Evolutionary conservation across 2,113 vertebrate species (phyloP), one percentile per base, ranked within the genome.

Genomic region (Solenodon paradoxus): DNA sequence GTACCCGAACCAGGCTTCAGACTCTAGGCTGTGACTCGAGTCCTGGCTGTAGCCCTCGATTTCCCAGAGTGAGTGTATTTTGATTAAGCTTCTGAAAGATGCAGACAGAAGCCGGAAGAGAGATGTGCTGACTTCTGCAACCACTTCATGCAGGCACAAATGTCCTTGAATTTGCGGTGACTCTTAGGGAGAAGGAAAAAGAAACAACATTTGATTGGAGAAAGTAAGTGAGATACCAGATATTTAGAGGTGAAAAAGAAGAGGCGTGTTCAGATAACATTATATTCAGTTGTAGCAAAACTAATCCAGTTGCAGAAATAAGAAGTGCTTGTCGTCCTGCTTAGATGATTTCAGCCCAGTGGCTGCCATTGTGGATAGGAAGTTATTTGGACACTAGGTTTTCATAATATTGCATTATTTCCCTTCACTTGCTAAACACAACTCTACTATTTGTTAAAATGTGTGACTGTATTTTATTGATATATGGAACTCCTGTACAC

Each of bases 391-490:
- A 96, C 93, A 94, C 35, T 66, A 81, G 63, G 75, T 95, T 96
- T 96, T 97, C 92, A 71, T 93, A 79, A 92, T 80, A 55, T 91
- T 96, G 78, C 89, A 79, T 93, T 94, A 92, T 96, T 97, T 97
- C 88, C 75, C 93, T 61, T 68, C 66, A 63, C 78, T 95, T 94
- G 75, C 92, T 88, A 95, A 93, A 96, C 45, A 74, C 69, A 78
- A n/a, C 53, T 61, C 51, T 80, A 38, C 87, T 88, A 28, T 88
- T 96, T 88, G 42, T 84, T 84, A 94, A 81, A 77, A n/a, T n/a
- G n/a, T 30, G 55, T 88, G 24, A 13, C 66, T 88, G 1, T 82
- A 55, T 80, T 83, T 78, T 89, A 53, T 28, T 92, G 66, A 64
- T 92, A 42, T 53, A 17, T 80, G 47, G 75, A 81, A 89, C 32